Evolutionary conservation across 37 sponge, comb jelly and placozoan species (phyloP), one percentile per base, ranked within the genome.

Genomic region (Spongilla lacustris): DNA sequence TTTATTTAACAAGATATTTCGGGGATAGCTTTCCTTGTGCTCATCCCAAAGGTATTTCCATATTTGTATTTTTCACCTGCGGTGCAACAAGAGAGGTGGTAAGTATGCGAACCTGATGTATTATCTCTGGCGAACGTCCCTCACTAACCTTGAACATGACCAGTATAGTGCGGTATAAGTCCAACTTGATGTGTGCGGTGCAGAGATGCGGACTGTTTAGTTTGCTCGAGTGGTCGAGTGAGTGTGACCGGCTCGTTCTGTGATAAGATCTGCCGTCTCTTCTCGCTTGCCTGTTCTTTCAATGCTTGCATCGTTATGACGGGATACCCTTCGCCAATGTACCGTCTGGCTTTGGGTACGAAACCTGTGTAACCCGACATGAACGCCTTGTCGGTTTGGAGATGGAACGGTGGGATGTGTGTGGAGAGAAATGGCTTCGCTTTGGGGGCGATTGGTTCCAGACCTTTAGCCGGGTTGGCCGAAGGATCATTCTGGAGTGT

Each of bases 331-430:
- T 95, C 90, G 21, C 97, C 95, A 69, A 98, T 78, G 81, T 93
- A 91, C 86, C 96, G 95, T 17, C 86, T 88, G 13, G 95, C 81
- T 75, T 84, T 94, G 27, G 99, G 99, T 21, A 98, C 87, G 73
- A 96, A 98, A 4, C 99, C 99, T 14, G 95, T 98, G 86, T 98
- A 98, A 29, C 99, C 99, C 29, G 97, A 95, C 88, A 96, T 94
- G 85, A 91, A 90, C 68, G 86, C 82, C 77, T 94, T 91, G 30
- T 96, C 71, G n/a, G 92, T 94, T 67, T 94, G 89, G 81, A 94
- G 82, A 84, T 86, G 80, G 81, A 75, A 89, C 4, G 94, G 90
- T 1, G 97, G 91, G 25, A 89, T 87, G 69, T 83, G 76, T 41
- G 77, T 67, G 4, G 92, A 75, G 50, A 91, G 87, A 68, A 89